Conservation (phyloP, 92 coral and sea anemone genomes). For the Zoanthus sociatus region DNA sequence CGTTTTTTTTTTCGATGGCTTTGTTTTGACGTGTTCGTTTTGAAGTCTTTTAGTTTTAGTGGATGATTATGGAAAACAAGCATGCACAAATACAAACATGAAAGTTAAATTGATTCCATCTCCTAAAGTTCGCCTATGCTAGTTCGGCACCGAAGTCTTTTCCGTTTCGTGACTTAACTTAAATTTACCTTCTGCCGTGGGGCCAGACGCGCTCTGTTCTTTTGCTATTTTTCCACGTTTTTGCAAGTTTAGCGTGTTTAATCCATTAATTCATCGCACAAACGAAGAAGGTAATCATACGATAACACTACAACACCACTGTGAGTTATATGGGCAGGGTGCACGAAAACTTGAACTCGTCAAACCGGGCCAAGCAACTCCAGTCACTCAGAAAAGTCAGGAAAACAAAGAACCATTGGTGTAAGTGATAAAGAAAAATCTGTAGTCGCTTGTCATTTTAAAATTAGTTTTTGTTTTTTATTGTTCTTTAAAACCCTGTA, state of each 20-base stretch:
- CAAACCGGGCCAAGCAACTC: conserved; percentile 19
- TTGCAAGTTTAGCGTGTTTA: not conserved
- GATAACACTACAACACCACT: not conserved
- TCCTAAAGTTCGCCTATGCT: conserved; percentile 9
- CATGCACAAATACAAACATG: conserved; percentile 1
- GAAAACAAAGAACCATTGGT: conserved; percentile 29
- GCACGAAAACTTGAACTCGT: conserved; percentile 38
- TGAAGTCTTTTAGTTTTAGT: not conserved
- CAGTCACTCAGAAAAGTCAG: conserved; percentile 21
- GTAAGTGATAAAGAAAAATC: conserved; percentile 12
- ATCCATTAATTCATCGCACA: conserved; percentile 1
- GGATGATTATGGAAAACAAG: not conserved
- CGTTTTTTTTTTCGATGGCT: not conserved
- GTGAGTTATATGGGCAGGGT: conserved; percentile 35
- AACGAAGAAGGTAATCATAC: not conserved
- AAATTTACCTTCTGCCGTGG: conserved; percentile 10
- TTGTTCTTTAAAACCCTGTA: conserved; percentile 32
- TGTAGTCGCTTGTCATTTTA: conserved; percentile 25
- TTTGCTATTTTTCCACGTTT: conserved; percentile 5
- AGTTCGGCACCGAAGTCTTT: not conserved
- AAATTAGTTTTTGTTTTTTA: conserved; percentile 14
- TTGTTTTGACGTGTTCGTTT: not conserved
- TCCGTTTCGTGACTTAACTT: conserved; percentile 14
- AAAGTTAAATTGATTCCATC: not conserved
- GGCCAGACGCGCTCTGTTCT: not conserved